phyloP scores from a whole-genome alignment of 1,140 invertebrate species.

The Caerostris extrusa region DNA sequence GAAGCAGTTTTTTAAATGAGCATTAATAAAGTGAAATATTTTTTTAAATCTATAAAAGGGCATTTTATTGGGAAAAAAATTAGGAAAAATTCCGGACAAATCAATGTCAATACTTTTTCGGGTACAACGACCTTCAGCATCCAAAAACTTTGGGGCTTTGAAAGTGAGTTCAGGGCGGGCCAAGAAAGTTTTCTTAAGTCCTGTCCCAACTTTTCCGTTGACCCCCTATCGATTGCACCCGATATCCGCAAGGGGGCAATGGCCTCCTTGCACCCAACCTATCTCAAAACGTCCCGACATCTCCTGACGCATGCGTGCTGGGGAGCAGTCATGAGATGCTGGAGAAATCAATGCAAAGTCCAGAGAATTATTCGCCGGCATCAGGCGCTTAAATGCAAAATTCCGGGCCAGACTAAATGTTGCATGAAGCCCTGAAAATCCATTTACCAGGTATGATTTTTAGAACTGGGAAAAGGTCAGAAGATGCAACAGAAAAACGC shows the following conservation, averaged over 20 bases:
- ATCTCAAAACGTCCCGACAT: conserved; percentile 66
- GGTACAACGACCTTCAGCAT: no score
- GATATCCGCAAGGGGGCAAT: conserved; percentile 70
- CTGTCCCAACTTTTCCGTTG: conserved; percentile 17
- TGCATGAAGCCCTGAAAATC: neutral
- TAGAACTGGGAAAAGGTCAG: neutral
- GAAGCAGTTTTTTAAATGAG: no score
- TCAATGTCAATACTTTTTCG: no score
- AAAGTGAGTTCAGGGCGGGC: conserved; percentile 11
- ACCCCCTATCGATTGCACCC: conserved; percentile 60
- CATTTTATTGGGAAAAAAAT: no score
- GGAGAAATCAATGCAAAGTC: conserved; percentile 13
- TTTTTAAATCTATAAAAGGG: no score
- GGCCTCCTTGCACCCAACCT: conserved; percentile 38
- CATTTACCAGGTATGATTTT: neutral
- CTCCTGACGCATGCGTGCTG: conserved; percentile 63
- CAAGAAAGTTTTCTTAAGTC: conserved; percentile 3
- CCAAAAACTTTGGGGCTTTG: neutral
- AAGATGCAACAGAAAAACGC: neutral
- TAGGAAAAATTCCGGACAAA: no score
- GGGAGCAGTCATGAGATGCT: neutral
- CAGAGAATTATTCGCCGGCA: neutral
- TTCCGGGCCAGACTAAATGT: neutral
- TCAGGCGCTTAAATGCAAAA: neutral
- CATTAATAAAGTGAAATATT: no score